Base-by-base conservation (phyloP, 2,797 vertebrate genomes). In the Antrozous pallidus region DNA sequence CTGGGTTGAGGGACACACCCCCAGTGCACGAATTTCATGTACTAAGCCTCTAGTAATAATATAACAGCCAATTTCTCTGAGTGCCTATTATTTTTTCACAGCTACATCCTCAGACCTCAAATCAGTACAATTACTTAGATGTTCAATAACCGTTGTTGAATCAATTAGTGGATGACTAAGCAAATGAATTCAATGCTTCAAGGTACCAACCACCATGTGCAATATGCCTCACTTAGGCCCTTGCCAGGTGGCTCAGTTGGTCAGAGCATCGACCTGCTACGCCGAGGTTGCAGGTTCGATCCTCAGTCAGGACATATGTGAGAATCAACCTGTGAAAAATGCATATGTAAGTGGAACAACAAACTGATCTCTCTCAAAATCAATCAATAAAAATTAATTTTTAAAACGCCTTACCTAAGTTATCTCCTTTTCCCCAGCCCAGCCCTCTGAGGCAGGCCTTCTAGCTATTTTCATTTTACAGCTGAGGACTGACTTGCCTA, bases 111-210 rank as follows among this genome's bases (percentile, higher is more conserved):
- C 69, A 78, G 65, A 65, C 45, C 26, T 75, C 86, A 82, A 24
- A 85, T 85, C 17, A 82, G 61, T 45, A 56, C 47, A 73, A 67
- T 31, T 26, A 49, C n/a, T 31, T 36, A 88, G 75, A 61, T 16
- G 45, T 28, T 75, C 24, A 33, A 18, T 58, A 56, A 82, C 17
- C 65, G 31, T 67, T 75, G 47, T 65, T 83, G 94, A 86, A 74
- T 78, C 88, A 71, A 88, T 73, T 54, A 86, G 45, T 69, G 70
- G 24, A 56, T 51, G 85, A 79, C 87, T 58, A 84, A 94, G 65
- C 56, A 92, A 90, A 77, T 10, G 42, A 67, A 88, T 10, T 31
- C 78, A 80, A 16, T 33, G 42, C 42, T 69, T 42, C 26, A 5
- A 36, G 33, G 31, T 45, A 67, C 38, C 40, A 65, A n/a, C 45